phyloP scores from a whole-genome alignment of 1,140 invertebrate species.

The Nasonia vitripennis region DNA sequence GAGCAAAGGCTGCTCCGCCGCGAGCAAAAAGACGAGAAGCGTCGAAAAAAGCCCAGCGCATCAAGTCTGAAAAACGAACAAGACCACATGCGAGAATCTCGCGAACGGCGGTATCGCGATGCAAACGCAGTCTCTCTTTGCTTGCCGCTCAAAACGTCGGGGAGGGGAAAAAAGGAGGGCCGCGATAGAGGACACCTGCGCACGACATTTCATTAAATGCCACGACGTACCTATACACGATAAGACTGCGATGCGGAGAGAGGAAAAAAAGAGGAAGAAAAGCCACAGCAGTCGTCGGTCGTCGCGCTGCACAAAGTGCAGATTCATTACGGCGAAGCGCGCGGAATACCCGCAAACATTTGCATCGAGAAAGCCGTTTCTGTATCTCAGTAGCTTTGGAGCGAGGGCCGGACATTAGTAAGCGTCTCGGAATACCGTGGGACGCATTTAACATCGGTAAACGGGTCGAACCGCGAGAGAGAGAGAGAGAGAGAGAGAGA shows the following conservation, averaged over 20 bases:
- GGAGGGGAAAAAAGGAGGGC: slow-evolving; percentile 53
- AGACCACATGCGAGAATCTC: slow-evolving; percentile 41
- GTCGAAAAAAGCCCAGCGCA: not conserved
- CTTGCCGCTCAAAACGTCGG: slow-evolving; percentile 18
- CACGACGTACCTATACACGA: slow-evolving; percentile 53
- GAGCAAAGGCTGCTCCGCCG: not conserved
- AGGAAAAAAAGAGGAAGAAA: slow-evolving; percentile 30
- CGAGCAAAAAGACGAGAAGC: not conserved
- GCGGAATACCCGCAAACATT: slow-evolving; percentile 63
- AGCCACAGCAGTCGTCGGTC: not conserved
- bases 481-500: slow-evolving; percentile 21
- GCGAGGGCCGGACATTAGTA: slow-evolving; percentile 70
- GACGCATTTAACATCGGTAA: slow-evolving; percentile 72
- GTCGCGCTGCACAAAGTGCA: slow-evolving; percentile 62
- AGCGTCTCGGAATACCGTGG: slow-evolving; percentile 69
- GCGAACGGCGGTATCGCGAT: slow-evolving; percentile 39
- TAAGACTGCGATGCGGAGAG: slow-evolving; percentile 53
- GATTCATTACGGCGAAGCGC: slow-evolving; percentile 67
- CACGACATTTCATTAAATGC: slow-evolving; percentile 73
- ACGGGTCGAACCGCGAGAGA: slow-evolving; percentile 62
- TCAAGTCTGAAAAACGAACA: slow-evolving; percentile 4
- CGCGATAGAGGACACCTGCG: slow-evolving; percentile 69
- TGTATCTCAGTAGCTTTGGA: slow-evolving; percentile 32
- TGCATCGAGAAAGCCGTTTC: slow-evolving; percentile 56
- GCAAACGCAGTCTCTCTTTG: not conserved